A percentile compares a stretch with the other conserved stretches of the same genome.
These are phyloP conservation scores for Trogon melanurus DNA, from an alignment of 2,113 vertebrate genomes.

Conservation along the genomic window DNA sequence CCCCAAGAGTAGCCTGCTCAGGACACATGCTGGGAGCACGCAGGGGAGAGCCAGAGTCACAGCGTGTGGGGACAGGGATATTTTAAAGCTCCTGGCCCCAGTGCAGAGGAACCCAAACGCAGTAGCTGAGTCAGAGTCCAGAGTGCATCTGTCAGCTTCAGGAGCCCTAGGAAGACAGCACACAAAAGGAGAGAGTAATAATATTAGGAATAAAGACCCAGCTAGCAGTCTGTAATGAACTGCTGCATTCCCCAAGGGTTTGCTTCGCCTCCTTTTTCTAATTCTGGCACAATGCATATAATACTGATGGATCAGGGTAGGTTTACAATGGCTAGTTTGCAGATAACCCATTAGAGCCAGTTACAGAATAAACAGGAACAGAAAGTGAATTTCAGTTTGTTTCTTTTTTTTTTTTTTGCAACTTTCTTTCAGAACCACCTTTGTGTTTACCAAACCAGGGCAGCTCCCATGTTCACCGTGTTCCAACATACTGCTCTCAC, in stretches of 20 bases:
- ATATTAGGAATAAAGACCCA: background rate
- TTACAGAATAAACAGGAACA: background rate
- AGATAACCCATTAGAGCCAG: background rate
- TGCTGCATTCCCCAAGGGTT: background rate
- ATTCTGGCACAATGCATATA: background rate
- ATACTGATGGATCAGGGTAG: background rate
- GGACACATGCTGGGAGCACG: rapidly evolving
- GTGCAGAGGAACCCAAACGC: rapidly evolving
- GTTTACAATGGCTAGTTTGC: background rate
- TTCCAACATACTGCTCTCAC: background rate
- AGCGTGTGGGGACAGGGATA: rapidly evolving
- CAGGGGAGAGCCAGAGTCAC: background rate
- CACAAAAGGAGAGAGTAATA: background rate
- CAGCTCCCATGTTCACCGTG: background rate
- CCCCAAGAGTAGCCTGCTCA: background rate
- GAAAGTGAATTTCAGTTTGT: background rate
- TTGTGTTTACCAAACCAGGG: background rate
- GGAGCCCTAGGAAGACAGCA: background rate
- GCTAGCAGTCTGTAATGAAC: background rate
- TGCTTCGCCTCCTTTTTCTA: background rate
- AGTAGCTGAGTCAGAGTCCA: background rate
- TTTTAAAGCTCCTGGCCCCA: background rate
- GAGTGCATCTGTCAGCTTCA: background rate
- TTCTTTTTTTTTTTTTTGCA: background rate
- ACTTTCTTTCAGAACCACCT: background rate